Conservation (phyloP, 2,113 vertebrate species). For the Clarias macrocephalus region DNA sequence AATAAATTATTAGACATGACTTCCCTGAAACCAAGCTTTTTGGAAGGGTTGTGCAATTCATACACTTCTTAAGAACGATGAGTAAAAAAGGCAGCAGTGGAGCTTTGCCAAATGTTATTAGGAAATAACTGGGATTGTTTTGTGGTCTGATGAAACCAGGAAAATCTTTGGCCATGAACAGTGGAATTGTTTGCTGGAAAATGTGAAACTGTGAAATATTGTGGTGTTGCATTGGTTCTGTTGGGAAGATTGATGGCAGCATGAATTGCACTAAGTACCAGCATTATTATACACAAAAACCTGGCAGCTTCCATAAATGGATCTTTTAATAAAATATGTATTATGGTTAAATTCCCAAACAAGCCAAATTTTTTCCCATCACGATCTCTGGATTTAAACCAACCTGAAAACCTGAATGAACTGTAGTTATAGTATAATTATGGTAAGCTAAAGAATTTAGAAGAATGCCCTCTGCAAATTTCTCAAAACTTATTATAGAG, state of each 20-base stretch:
- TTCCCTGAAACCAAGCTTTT: background rate
- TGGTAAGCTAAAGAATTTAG: background rate
- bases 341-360: background rate
- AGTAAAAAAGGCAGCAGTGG: background rate
- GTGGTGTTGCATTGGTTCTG: background rate
- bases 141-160: background rate
- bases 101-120: background rate
- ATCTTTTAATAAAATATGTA: background rate
- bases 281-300: background rate
- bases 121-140: constrained; percentile 4
- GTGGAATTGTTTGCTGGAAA: background rate
- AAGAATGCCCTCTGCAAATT: background rate
- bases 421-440: background rate
- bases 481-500: background rate
- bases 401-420: background rate
- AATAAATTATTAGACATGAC: background rate
- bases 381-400: background rate
- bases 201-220: background rate
- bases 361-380: background rate
- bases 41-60: background rate
- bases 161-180: background rate
- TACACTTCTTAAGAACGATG: background rate
- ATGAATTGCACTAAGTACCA: background rate
- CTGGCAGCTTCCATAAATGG: background rate
- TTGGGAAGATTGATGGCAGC: constrained; percentile 7